Percentiles rank a stretch among this genome's conserved stretches.
Conservation (phyloP, 2,888 invertebrate species). For the Nycteola revayana region DNA sequence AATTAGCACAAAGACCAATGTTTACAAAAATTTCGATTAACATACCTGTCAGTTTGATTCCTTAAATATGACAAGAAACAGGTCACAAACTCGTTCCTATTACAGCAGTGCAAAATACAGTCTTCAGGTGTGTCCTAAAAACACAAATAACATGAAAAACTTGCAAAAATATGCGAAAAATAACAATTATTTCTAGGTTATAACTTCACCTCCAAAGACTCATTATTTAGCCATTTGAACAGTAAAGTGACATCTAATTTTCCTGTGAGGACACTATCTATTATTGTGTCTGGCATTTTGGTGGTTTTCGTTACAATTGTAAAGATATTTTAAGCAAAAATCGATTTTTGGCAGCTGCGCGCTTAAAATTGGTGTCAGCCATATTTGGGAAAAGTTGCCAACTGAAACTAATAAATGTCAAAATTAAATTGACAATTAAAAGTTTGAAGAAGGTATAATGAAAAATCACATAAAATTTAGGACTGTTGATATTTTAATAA, state of each 20-base stretch:
- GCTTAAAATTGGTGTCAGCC: conserved; percentile 30
- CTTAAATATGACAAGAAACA: conserved; percentile 80
- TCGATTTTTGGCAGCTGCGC: conserved; percentile 46
- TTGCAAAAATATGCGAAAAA: conserved; percentile 16
- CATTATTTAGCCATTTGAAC: conserved; percentile 70
- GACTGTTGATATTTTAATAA: too few species aligned
- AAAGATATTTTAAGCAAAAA: conserved; percentile 29
- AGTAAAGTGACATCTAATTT: conserved; percentile 61
- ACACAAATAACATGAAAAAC: conserved; percentile 26
- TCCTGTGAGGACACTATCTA: conserved; percentile 69
- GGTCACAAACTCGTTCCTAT: conserved; percentile 78
- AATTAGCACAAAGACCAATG: conserved; percentile 9
- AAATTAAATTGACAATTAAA: too few species aligned
- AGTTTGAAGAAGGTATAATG: too few species aligned
- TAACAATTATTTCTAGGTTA: conserved; percentile 43
- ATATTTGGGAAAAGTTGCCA: conserved; percentile 15
- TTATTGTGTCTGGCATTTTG: conserved; percentile 73
- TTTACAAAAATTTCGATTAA: conserved; percentile 24
- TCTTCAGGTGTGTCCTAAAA: conserved; percentile 65
- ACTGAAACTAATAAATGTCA: too few species aligned
- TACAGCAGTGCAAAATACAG: conserved; percentile 60
- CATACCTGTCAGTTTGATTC: conserved; percentile 78
- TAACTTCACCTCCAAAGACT: conserved; percentile 60
- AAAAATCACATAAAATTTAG: too few species aligned
- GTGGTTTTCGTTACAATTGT: conserved; percentile 15